Base-by-base conservation (phyloP, 2,888 invertebrate genomes). In the Acanthopleura granulata region DNA sequence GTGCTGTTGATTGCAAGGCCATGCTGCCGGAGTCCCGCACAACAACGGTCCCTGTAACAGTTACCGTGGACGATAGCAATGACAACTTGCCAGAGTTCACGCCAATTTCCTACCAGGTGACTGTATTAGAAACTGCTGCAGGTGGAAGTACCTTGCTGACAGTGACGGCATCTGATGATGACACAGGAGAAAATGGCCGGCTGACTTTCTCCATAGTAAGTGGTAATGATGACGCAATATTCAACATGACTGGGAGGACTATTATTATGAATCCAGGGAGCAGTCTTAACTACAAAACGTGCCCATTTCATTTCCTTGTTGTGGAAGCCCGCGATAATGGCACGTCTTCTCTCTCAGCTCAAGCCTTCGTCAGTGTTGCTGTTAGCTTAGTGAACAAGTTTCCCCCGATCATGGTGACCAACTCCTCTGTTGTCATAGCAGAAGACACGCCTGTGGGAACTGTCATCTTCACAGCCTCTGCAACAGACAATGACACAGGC, bases 331-430 rank as follows among this genome's bases (percentile, higher is more conserved):
- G 66, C 27, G 88, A 88, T 77, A 75, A 76, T 14, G 87, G 86
- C 1, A 78, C 73, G 16, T 72, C 80, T 6, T 73, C 77, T 18
- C 77, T 76, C 72, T 83, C 83, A 12, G 84, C 82, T 14, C 84
- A 82, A 0, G 82, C 83, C 15, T 86, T 84, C 9, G 77, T 87
- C 29, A 86, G 83, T n/a, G 78, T 88, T 4, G 29, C 76, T 1
- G 72, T 88, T 15, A 76, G 72, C 27, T 85, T 85, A 72, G 82
- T 84, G 18, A 88, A 88, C 76, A 87, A 88, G 75, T 84, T 85
- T 75, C 62, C 72, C 30, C 88, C 88, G 4, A 74, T 77, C 14
- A 79, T 85, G 16, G 72, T 72, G 18, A 82, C 84, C 11, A 76
- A 79, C 18, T 85, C 86, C 62, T 76, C 77, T 25, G 76, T 74